Evolutionary conservation across 2,888 invertebrate species (phyloP), one percentile per base, ranked within the genome.

Genomic region (Dugesia japonica): DNA sequence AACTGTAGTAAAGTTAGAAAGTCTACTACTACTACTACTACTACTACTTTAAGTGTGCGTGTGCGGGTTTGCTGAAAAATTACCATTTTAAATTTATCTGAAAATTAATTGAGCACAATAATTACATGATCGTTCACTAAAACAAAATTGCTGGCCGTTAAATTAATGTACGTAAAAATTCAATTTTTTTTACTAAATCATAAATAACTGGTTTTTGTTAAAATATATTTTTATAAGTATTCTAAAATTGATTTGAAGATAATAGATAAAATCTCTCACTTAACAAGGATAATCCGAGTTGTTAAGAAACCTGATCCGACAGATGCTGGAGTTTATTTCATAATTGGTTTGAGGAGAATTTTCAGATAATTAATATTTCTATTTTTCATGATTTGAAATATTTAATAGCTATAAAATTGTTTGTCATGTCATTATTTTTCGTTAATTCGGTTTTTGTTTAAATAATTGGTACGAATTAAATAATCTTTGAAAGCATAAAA

Each of bases 261-360:
- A 56, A 56, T 56, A 56, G n/a, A 56, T 56, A 13, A 56, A 56
- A 56, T 56, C 56, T 56, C 56, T 56, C 56, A 56, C 56, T 56
- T 56, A 56, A 56, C 4, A 9, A 23, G 56, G 56, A 56, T 56
- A 56, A 56, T 56, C 56, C 56, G 9, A 56, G 9, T 56, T 56
- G 1, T 56, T 38, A 1, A 4, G 56, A n/a, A 56, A 56, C 56
- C 4, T 56, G 56, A 56, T 56, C 56, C 56, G 56, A 56, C 56
- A 56, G 56, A 56, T 56, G 56, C 56, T 4, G 56, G 56, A 56
- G 17, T 56, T 56, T 56, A 1, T 56, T 31, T 31, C n/a, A n/a
- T n/a, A n/a, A n/a, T n/a, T n/a, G n/a, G n/a, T n/a, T n/a, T n/a
- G n/a, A n/a, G n/a, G n/a, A n/a, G n/a, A n/a, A n/a, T n/a, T n/a